Evolutionary conservation across 2,797 vertebrate species (phyloP), one percentile per base, ranked within the genome.

Genomic region (Discoglossus pictus): DNA sequence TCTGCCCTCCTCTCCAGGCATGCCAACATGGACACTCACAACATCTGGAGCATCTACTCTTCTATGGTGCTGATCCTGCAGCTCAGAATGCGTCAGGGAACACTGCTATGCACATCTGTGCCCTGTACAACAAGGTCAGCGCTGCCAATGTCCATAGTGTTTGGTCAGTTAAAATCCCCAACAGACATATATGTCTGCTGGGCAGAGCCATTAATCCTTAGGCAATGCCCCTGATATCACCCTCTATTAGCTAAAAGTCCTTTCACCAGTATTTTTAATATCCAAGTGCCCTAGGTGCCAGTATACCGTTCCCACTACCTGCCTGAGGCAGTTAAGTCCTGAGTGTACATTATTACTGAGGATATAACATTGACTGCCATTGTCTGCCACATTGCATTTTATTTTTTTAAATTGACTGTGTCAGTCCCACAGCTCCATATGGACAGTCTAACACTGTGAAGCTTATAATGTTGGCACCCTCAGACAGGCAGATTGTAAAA

Each of bases 51-150:
- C 94, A 96, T 76, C 90, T 97, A 73, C 91, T 97, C 27, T 97
- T 97, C 84, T 97, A 97, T 0, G 94, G 94, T 56, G 93, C 92
- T 0, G 94, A 96, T 78, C 93, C 93, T 1, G 88, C 89, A 59
- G 92, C 90, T 77, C 91, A 93, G 88, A 97, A 97, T 44, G 94
- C 94, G 64, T 97, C 94, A 8, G 94, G 94, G 83, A 97, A 97
- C 88, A 95, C 94, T 35, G 94, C 94, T 75, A 85, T 96, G 82
- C 94, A 96, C 87, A 92, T 97, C 74, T 97, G 93, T 78, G 93
- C 94, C 76, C 90, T 96, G 81, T 96, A 97, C 83, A 96, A 96
- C 83, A 96, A 95, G 92, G 94, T 95, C 56, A 38, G 80, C 24
- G 18, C 6, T 2, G 5, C 4, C 24, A 31, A 6, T 7, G 18